Percentiles rank a stretch among this genome's conserved stretches.
These are phyloP conservation scores for Folsomia candida DNA, from an alignment of 2,888 invertebrate genomes.

Conservation along the genomic window DNA sequence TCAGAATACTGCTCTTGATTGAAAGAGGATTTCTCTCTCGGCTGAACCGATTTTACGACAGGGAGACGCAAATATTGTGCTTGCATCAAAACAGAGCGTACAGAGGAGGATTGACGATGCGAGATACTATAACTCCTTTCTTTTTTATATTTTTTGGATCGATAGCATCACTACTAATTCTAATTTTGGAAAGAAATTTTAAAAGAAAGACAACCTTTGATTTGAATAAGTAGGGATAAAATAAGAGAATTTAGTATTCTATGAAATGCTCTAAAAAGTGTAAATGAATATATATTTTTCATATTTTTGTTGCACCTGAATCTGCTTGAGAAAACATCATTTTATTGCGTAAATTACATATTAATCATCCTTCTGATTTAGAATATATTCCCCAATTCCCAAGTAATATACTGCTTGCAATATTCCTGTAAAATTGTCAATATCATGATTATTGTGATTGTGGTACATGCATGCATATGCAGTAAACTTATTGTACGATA, in stretches of 20 bases:
- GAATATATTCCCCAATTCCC: conserved; percentile 4
- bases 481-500: conserved; percentile 3
- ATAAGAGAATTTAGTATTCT: too few relatives aligned
- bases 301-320: too few relatives aligned
- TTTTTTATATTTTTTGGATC: conserved; percentile 16
- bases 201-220: neutral
- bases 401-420: too few relatives aligned
- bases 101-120: conserved; percentile 21
- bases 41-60: conserved; percentile 21
- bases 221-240: too few relatives aligned
- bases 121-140: conserved; percentile 27
- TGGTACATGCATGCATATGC: neutral
- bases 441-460: too few relatives aligned
- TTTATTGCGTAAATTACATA: too few relatives aligned
- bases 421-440: too few relatives aligned
- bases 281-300: too few relatives aligned
- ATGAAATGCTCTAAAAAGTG: too few relatives aligned
- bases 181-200: neutral
- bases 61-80: conserved; percentile 15
- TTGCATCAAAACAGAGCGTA: neutral
- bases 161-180: neutral
- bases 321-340: too few relatives aligned
- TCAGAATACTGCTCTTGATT: conserved; percentile 24
- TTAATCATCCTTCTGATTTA: neutral
- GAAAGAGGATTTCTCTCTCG: conserved; percentile 27